Base-by-base conservation (phyloP, 2,113 vertebrate genomes). In the Zosterops pallidus region DNA sequence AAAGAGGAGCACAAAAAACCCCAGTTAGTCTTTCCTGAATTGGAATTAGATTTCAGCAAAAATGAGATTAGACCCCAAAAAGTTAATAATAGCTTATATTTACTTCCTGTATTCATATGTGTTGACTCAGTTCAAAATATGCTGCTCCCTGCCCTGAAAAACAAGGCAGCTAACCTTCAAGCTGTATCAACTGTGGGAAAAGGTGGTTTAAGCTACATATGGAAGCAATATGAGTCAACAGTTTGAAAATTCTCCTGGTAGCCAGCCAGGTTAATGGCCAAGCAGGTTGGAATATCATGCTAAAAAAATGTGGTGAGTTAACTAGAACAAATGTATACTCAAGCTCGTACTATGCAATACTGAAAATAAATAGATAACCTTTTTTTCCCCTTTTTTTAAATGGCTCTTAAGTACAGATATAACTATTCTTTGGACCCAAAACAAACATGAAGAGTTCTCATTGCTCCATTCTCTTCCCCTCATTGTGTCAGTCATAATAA, bases 201-300 rank as follows among this genome's bases (percentile, higher is more conserved):
- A 84, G 62, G 83, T 78, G 82, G 82, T 88, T 94, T 94, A 68
- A 94, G 71, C 94, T 95, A 96, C 92, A 94, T 75, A 79, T 92
- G 90, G 91, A 94, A 94, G 87, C 83, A 89, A 80, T 44, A 75
- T 96, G 97, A 98, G 92, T 96, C 96, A 97, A 95, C 71, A 68
- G 52, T 93, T 91, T 94, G 90, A 89, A 96, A 96, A 95, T 86
- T 94, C 83, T 96, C 69, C 82, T 97, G 94, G 96, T 96, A 84
- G 87, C 14, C 70, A 96, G 96, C 96, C 96, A 97, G 95, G 62
- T 81, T 96, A 85, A 76, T 90, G 83, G 97, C 83, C 93, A 83
- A 95, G 77, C 67, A 91, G 86, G 90, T 95, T 86, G 82, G 77
- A 92, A 65, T 65, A 76, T 94, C 75, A 97, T 74, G 62, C 74